Percentiles rank a stretch among this genome's conserved stretches.
Evolutionary conservation across 2,797 vertebrate species (phyloP).

Genomic region (Melanotaenia boesemani): DNA sequence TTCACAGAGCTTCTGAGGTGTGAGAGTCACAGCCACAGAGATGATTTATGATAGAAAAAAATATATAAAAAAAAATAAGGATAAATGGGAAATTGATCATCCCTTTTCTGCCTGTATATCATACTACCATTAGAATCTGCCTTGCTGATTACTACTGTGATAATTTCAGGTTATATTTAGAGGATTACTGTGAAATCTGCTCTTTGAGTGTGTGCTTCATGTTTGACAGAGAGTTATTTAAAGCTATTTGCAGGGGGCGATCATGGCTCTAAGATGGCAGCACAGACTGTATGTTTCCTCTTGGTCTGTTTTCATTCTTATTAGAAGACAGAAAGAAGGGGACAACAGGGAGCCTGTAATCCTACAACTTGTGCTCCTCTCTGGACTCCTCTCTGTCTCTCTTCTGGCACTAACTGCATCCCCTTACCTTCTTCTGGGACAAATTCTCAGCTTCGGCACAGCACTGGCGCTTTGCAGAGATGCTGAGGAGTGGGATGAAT

Average conservation of each 20-base stretch:
- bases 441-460: conserved; percentile 30
- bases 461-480: conserved; percentile 51
- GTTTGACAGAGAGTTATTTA: conserved; percentile 45
- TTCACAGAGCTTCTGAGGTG: conserved; percentile 53
- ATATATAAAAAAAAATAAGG: background rate
- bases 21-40: conserved; percentile 16
- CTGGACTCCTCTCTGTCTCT: conserved; percentile 48
- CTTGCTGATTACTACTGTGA: background rate
- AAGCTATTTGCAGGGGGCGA: conserved; percentile 17
- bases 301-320: conserved; percentile 49
- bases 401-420: conserved; percentile 56
- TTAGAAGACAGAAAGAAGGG: conserved; percentile 37
- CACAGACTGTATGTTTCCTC: conserved; percentile 28
- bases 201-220: conserved; percentile 25
- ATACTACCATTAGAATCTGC: background rate
- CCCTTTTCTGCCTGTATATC: background rate
- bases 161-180: conserved; percentile 1
- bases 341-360: conserved; percentile 28
- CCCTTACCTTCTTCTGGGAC: conserved; percentile 52
- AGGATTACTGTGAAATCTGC: conserved; percentile 13
- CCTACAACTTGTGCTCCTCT: conserved; percentile 48
- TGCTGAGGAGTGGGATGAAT: conserved; percentile 72
- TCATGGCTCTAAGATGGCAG: conserved; percentile 39
- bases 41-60: conserved; percentile 2
- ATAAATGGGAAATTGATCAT: background rate